Evolutionary conservation across 1,140 invertebrate species (phyloP).

Genomic region (Magallana ariakensis): DNA sequence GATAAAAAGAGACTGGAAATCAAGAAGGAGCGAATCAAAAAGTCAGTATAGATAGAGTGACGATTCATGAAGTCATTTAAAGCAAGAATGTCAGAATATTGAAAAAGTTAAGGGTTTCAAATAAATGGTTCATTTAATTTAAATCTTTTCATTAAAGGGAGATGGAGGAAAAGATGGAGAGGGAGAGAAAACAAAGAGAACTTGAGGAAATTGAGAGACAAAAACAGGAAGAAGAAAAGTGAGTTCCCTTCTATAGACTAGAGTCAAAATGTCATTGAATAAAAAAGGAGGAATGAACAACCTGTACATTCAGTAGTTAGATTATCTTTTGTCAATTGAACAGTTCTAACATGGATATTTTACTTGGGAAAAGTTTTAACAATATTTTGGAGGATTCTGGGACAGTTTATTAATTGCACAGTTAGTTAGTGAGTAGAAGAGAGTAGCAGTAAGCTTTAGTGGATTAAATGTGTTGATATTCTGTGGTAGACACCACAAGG

Average conservation of each 20-base stretch:
- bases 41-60: constrained; percentile 62
- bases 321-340: too few relatives aligned
- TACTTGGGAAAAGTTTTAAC: too few relatives aligned
- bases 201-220: constrained; percentile 71
- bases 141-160: neutral
- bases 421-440: too few relatives aligned
- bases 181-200: constrained; percentile 72
- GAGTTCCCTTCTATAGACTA: constrained; percentile 41
- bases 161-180: constrained; percentile 70
- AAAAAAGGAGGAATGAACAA: too few relatives aligned
- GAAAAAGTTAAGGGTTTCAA: neutral
- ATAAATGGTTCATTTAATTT: neutral
- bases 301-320: too few relatives aligned
- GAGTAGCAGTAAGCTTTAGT: too few relatives aligned
- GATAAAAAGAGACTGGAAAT: constrained; percentile 77
- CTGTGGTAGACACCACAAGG: constrained; percentile 36
- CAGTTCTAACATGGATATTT: too few relatives aligned
- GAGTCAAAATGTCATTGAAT: too few relatives aligned
- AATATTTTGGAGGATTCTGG: too few relatives aligned
- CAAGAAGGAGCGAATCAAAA: constrained; percentile 76
- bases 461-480: neutral
- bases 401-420: too few relatives aligned
- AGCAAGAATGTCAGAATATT: neutral
- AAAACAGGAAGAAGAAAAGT: constrained; percentile 78
- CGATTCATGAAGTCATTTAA: too few relatives aligned